Evolutionary conservation across 2,888 invertebrate genomes (phyloP), one percentile per base, ranked within the genome.

Genomic region (Amaurobius ferox): DNA sequence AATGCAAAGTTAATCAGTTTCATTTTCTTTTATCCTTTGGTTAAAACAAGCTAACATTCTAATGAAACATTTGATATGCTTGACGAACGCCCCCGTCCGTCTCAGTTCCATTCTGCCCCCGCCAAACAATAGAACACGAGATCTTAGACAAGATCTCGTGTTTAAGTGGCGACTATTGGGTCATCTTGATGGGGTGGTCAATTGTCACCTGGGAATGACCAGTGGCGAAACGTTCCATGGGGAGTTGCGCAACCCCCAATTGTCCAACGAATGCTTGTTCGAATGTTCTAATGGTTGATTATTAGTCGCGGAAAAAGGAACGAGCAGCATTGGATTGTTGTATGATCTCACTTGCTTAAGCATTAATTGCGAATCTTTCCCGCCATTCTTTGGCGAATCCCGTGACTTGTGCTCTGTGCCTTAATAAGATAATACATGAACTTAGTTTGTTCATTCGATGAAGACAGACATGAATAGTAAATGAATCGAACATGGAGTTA

Each of bases 121-220:
- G 55, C 55, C 23, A 55, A 55, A 55, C 55, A 55, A 55, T 55
- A 23, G 55, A 55, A 16, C 23, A 55, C 23, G 3, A 23, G 23
- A 23, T 55, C 19, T 23, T 1, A 55, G 55, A 23, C 55, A 23
- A n/a, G 55, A 55, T 55, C 5, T 55, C 16, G 44, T 44, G 11
- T 9, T 16, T 2, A 16, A 44, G n/a, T 16, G 5, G 55, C 23
- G 19, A 44, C 13, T 55, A 55, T 55, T 23, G 23, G 55, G 55
- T 55, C 55, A 55, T 55, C 55, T 55, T 55, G 55, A 23, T 55
- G 19, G 23, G 55, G 55, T 55, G 55, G 55, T 23, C 55, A 55
- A 55, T 55, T 55, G 55, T 55, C 55, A 55, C 55, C 55, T 55
- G 55, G 55, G 55, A 55, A 55, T 55, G 55, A 23, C 23, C 55